Base-by-base conservation (phyloP, 1,140 invertebrate species). In the Temnothorax curvispinosus region DNA sequence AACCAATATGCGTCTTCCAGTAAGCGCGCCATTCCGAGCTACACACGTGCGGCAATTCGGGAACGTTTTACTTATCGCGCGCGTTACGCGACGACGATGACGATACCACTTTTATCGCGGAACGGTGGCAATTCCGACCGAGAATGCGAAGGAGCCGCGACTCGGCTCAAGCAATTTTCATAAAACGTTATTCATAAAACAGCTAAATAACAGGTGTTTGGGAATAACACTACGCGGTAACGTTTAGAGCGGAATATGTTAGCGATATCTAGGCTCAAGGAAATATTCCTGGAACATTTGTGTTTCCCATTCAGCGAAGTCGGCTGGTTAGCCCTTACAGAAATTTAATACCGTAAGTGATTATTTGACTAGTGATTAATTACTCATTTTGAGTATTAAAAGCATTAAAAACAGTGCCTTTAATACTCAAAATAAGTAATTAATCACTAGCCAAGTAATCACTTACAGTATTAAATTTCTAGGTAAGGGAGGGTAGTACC, bases 1-100 rank as follows among this genome's bases (percentile, higher is more conserved):
- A 95, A 96, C 96, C 97, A 97, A 76, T 96, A 96, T 7, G 75
- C 85, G 1, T 97, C 96, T 86, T 96, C 95, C 88, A 97, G 93
- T 88, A 96, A 96, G n/a, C 95, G 94, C 87, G 96, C 96, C 87
- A 97, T 94, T 58, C 97, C 96, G 52, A 96, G 93, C 96, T 96
- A 60, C 41, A 86, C 60, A 58, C 38, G 65, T 44, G 52, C 52
- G 38, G 21, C 38, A 56, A 82, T 82, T 82, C 6, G 38, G 41
- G 44, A 41, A 52, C 13, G 44, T 65, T 78, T 65, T 78, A 77
- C 50, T 54, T 82, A 74, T 47, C 15, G 38, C 15, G 13, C 13
- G 15, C 8, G 27, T 27, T 41, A 69, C 50, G 38, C 50, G 32
- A 21, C 8, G 56, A 58, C 13, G n/a, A 18, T 15, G 64, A 56